Evolutionary conservation across 2,113 vertebrate genomes (phyloP).

Genomic region (Anseranas semipalmata): DNA sequence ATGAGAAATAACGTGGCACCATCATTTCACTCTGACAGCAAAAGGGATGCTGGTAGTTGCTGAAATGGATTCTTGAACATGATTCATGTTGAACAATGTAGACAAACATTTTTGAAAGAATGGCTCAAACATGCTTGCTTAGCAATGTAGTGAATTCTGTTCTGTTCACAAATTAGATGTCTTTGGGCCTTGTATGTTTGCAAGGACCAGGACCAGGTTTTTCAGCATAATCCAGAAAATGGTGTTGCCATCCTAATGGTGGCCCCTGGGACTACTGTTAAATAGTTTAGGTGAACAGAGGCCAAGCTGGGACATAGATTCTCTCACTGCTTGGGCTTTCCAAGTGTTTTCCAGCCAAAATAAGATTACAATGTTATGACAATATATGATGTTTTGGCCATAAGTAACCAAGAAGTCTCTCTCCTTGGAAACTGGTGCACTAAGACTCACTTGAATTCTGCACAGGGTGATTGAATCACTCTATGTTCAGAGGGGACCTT

Average conservation of each 20-base stretch:
- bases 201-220: not conserved
- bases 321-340: not conserved
- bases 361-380: not conserved
- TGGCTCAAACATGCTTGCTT: not conserved
- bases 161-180: not conserved
- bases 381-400: rapidly evolving
- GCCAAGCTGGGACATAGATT: not conserved
- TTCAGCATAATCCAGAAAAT: not conserved
- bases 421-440: not conserved
- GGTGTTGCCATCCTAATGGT: not conserved
- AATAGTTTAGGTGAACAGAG: not conserved
- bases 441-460: too few species aligned
- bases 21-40: not conserved
- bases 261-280: too few species aligned
- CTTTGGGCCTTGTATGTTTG: not conserved
- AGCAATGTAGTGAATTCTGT: too few species aligned
- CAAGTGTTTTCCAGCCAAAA: not conserved
- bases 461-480: rapidly evolving
- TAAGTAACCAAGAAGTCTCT: not conserved
- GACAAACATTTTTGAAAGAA: not conserved
- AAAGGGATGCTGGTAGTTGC: not conserved
- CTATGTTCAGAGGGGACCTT: not conserved
- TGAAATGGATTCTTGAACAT: not conserved
- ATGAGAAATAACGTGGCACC: not conserved
- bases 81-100: not conserved